Evolutionary conservation across 2,888 invertebrate species (phyloP).

Genomic region (Caenorhabditis drosophilae): DNA sequence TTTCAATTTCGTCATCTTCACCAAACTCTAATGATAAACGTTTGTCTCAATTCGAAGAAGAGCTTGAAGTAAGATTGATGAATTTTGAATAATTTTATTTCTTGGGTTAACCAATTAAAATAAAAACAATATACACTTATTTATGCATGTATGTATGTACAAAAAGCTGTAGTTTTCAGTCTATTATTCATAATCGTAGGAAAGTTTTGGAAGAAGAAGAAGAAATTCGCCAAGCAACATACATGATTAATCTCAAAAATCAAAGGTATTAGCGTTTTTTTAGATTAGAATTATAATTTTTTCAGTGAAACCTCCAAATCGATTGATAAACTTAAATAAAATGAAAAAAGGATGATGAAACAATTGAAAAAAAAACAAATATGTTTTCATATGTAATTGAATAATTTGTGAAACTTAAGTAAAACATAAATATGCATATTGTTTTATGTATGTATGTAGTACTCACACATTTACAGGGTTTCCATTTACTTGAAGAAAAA

Average conservation of each 20-base stretch:
- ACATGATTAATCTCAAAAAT: constrained; percentile 30
- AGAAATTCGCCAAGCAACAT: constrained; percentile 19
- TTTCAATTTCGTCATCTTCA: not conserved
- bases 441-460: too few relatives aligned
- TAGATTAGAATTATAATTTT: constrained; percentile 8
- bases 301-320: constrained; percentile 2
- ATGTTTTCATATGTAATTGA: too few relatives aligned
- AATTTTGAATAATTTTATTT: constrained; percentile 12
- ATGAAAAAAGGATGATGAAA: too few relatives aligned
- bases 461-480: too few relatives aligned
- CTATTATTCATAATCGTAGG: constrained; percentile 23
- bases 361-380: too few relatives aligned
- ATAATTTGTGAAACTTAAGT: too few relatives aligned
- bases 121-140: constrained; percentile 26
- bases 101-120: constrained; percentile 29
- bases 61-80: constrained; percentile 25
- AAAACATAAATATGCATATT: too few relatives aligned
- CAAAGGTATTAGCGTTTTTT: constrained; percentile 3
- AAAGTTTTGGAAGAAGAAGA: constrained; percentile 32
- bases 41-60: constrained; percentile 10
- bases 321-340: constrained; percentile 2
- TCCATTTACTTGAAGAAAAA: too few relatives aligned
- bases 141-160: constrained; percentile 2
- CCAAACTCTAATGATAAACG: not conserved
- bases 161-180: constrained; percentile 14